phyloP scores from a whole-genome alignment of 1,140 invertebrate species.

The Ceratitis capitata region DNA sequence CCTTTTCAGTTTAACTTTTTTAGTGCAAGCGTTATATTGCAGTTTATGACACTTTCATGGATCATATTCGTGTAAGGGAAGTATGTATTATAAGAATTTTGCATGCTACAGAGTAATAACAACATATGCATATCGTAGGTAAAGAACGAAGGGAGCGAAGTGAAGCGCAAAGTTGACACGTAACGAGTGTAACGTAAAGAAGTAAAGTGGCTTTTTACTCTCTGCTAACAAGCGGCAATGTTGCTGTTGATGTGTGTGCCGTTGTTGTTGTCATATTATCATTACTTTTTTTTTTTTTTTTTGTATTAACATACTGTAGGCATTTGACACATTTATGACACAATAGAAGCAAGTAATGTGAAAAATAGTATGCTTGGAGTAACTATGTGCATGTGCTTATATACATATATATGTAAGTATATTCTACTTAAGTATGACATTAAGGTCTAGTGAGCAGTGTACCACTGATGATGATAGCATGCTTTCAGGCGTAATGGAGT shows the following conservation, averaged over 20 bases:
- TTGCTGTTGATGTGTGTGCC: background rate
- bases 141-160: background rate
- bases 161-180: slow-evolving; percentile 20
- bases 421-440: background rate
- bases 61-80: background rate
- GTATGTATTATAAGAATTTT: background rate
- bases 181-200: slow-evolving; percentile 6
- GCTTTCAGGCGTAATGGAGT: background rate
- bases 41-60: background rate
- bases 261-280: background rate
- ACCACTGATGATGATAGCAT: background rate
- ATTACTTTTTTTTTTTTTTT: no score
- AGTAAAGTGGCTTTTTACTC: slow-evolving; percentile 17
- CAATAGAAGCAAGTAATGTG: background rate
- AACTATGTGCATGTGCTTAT: background rate
- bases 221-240: background rate
- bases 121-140: background rate
- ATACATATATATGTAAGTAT: background rate
- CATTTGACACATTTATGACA: slow-evolving; percentile 31
- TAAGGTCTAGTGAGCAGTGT: background rate
- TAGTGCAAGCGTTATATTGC: slow-evolving; percentile 3
- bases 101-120: no score
- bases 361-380: no score
- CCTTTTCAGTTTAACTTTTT: background rate
- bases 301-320: slow-evolving; percentile 17